Conservation (phyloP, 2,797 vertebrate genomes). For the Cephalopachus bancanus region DNA sequence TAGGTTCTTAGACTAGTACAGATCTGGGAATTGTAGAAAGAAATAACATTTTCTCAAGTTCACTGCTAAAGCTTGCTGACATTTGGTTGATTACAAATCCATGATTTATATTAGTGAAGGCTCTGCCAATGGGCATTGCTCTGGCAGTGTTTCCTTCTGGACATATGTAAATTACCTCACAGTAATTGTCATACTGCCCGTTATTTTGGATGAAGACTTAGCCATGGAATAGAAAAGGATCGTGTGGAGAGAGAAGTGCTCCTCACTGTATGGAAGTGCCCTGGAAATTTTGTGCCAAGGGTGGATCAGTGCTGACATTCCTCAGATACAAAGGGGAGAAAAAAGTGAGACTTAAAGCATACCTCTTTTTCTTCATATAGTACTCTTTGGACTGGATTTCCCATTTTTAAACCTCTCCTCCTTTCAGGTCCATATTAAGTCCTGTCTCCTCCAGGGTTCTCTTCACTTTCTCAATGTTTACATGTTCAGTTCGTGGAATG, state of each 20-base stretch:
- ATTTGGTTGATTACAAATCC: slow-evolving; percentile 44
- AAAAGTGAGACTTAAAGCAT: neutral
- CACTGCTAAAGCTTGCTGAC: slow-evolving; percentile 37
- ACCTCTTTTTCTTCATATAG: neutral
- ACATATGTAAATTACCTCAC: slow-evolving; percentile 9
- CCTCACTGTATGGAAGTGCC: neutral
- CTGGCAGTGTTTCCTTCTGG: slow-evolving; percentile 60
- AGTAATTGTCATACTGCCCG: slow-evolving; percentile 1
- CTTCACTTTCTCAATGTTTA: neutral
- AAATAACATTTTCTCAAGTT: slow-evolving; percentile 19
- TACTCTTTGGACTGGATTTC: neutral
- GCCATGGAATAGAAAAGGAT: neutral
- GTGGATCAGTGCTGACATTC: neutral
- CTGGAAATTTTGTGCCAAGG: neutral
- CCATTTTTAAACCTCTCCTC: neutral
- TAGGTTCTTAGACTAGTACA: neutral
- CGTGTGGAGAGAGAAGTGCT: neutral
- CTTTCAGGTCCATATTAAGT: neutral
- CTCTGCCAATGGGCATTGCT: slow-evolving; percentile 32
- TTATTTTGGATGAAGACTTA: slow-evolving; percentile 38
- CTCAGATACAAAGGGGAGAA: neutral
- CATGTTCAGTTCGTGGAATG: neutral
- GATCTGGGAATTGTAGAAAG: neutral
- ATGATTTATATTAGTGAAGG: slow-evolving; percentile 2
- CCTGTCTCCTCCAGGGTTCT: neutral